Percentiles rank a stretch among this genome's conserved stretches.
Conservation (phyloP, 2,113 vertebrate genomes). For the Neolamprologus sp. region DNA sequence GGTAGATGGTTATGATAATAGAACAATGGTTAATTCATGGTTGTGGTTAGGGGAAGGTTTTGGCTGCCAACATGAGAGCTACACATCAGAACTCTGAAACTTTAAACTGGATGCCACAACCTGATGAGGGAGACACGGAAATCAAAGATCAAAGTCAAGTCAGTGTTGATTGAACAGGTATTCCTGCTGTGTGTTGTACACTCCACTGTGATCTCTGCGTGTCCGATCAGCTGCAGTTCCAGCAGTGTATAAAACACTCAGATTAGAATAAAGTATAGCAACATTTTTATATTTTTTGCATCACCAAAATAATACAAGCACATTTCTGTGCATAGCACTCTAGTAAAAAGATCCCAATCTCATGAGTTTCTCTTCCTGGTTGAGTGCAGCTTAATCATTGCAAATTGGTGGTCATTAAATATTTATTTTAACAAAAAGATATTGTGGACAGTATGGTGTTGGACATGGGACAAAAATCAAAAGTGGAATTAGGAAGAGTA, state of each 20-base stretch:
- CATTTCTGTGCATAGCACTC: neutral
- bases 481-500: neutral
- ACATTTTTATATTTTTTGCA: neutral
- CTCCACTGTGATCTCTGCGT: neutral
- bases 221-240: neutral
- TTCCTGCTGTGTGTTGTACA: neutral
- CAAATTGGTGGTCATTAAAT: neutral
- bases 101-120: neutral
- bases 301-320: neutral
- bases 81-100: neutral
- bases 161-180: neutral
- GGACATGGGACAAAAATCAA: neutral
- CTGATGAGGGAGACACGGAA: neutral
- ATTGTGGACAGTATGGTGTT: neutral
- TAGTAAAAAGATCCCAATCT: neutral
- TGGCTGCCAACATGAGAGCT: neutral
- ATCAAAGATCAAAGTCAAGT: neutral
- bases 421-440: neutral
- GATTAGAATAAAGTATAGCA: neutral
- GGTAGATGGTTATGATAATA: neutral
- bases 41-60: neutral
- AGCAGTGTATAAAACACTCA: neutral
- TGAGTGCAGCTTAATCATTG: neutral
- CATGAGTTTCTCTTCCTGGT: rapidly evolving
- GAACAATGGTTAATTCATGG: neutral